These are phyloP conservation scores for Odontesthes bonariensis DNA, from an alignment of 2,113 vertebrate genomes.

Conservation along the genomic window DNA sequence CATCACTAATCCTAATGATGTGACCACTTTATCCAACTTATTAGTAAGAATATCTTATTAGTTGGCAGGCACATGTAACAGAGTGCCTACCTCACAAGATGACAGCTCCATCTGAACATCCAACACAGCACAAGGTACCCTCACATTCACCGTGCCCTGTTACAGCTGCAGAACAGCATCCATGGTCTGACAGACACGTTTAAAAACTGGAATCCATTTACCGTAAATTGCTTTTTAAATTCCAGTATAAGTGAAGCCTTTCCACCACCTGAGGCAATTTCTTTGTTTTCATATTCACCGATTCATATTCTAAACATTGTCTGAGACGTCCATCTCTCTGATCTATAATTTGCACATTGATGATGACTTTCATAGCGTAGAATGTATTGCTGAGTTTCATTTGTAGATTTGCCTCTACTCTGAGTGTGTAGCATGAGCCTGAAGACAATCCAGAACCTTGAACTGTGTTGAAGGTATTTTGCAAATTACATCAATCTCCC, in stretches of 20 bases:
- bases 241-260: not conserved
- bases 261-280: not conserved
- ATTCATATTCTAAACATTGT: slow-evolving; percentile 29
- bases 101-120: no score
- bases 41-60: no score
- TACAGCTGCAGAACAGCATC: not conserved
- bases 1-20: no score
- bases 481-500: slow-evolving; percentile 76
- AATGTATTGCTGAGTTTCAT: slow-evolving; percentile 38
- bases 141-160: not conserved
- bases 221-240: not conserved
- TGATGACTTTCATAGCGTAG: slow-evolving; percentile 17
- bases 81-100: no score
- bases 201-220: not conserved
- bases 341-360: slow-evolving; percentile 36
- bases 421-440: slow-evolving; percentile 14
- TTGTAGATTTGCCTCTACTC: slow-evolving; percentile 17
- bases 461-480: slow-evolving; percentile 71
- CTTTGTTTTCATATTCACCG: not conserved
- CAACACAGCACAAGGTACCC: no score
- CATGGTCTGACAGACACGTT: not conserved
- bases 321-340: slow-evolving; percentile 8
- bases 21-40: no score
- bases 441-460: slow-evolving; percentile 58
- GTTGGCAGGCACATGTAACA: no score